Conservation (phyloP, 2,113 vertebrate genomes). For the Candoia aspera region DNA sequence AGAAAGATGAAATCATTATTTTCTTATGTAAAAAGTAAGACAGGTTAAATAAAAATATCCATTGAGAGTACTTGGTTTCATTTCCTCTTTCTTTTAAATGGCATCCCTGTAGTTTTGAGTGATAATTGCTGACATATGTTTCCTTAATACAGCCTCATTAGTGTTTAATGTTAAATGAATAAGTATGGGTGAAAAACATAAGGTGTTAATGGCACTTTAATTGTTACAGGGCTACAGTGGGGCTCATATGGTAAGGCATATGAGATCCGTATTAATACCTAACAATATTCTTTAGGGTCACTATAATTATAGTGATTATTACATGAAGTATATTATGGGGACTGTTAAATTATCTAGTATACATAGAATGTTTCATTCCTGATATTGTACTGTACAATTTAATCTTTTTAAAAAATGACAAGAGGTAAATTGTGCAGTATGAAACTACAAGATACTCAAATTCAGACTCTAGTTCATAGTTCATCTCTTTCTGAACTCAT, state of each 20-base stretch:
- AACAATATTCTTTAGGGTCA: slow-evolving; percentile 55
- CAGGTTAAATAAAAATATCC: neutral
- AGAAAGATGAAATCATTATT: neutral
- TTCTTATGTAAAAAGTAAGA: neutral
- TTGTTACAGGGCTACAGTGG: slow-evolving; percentile 56
- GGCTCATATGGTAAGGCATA: slow-evolving; percentile 35
- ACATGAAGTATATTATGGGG: slow-evolving; percentile 53
- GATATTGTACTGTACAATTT: slow-evolving; percentile 28
- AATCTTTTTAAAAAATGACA: slow-evolving; percentile 40
- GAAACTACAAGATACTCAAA: slow-evolving; percentile 41
- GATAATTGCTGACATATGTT: slow-evolving; percentile 26
- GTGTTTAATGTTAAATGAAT: slow-evolving; percentile 62
- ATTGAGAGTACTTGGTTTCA: neutral
- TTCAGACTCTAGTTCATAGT: slow-evolving; percentile 54
- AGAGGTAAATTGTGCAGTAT: slow-evolving; percentile 39
- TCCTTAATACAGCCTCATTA: slow-evolving; percentile 45
- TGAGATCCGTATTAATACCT: slow-evolving; percentile 43
- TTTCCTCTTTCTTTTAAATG: fast-evolving
- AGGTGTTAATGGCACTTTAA: slow-evolving; percentile 68
- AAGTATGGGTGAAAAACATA: slow-evolving; percentile 64
- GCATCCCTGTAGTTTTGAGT: neutral
- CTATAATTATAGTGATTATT: slow-evolving; percentile 57
- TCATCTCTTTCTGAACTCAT: slow-evolving; percentile 57
- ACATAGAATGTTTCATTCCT: slow-evolving; percentile 11
- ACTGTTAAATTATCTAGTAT: slow-evolving; percentile 43